A percentile compares a stretch with the other conserved stretches of the same genome.
Conservation (phyloP, 2,888 invertebrate genomes). For the Synergus umbraculus region DNA sequence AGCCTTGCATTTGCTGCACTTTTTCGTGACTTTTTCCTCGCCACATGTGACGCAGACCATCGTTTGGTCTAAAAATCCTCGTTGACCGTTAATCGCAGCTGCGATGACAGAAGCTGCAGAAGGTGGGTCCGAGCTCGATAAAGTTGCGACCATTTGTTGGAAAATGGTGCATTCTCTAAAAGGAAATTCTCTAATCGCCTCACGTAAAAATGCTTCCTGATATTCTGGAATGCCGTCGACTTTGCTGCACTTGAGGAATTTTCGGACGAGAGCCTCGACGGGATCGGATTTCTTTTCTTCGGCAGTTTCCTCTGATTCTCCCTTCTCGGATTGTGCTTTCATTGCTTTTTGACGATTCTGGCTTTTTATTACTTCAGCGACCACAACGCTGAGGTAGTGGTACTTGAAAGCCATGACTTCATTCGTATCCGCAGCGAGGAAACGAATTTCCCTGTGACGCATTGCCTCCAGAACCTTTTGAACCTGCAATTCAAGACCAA, state of each 20-base stretch:
- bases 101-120: conserved; percentile 86
- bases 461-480: conserved; percentile 89
- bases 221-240: conserved; percentile 82
- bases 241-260: conserved; percentile 87
- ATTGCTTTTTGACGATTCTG: conserved; percentile 80
- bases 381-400: conserved; percentile 88
- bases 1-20: conserved; percentile 96
- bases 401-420: conserved; percentile 95
- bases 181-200: conserved; percentile 93
- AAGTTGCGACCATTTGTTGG: conserved; percentile 88
- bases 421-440: conserved; percentile 85
- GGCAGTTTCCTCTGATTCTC: conserved; percentile 67
- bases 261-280: conserved; percentile 87
- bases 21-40: conserved; percentile 92
- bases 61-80: conserved; percentile 85
- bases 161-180: conserved; percentile 93
- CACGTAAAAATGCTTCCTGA: conserved; percentile 87
- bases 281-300: conserved; percentile 80
- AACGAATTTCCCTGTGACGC: conserved; percentile 89
- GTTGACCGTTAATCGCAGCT: conserved; percentile 92
- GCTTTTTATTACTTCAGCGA: conserved; percentile 85
- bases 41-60: conserved; percentile 91
- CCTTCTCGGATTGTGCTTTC: conserved; percentile 72
- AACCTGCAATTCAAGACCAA: conserved; percentile 69
- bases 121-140: conserved; percentile 86